Conservation (phyloP, 1,140 invertebrate genomes). For the Pogonognathellus flavescens region DNA sequence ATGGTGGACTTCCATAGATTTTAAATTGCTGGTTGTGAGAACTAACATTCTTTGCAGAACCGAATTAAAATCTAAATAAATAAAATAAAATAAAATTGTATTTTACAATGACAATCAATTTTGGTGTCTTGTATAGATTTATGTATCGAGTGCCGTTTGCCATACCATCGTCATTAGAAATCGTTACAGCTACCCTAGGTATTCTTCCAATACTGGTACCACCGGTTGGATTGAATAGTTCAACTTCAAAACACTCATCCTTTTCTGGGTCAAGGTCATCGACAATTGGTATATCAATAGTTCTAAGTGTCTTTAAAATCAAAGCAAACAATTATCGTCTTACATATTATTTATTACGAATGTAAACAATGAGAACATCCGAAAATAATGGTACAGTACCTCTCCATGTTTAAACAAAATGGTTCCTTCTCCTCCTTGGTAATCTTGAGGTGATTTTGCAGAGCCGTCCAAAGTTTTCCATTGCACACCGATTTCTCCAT, state of each 20-base stretch:
- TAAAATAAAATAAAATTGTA: constrained; percentile 46
- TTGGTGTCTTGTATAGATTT: constrained; percentile 23
- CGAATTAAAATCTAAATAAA: constrained; percentile 74
- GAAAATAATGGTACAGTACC: constrained; percentile 66
- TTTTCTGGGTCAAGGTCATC: constrained; percentile 78
- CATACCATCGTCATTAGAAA: constrained; percentile 78
- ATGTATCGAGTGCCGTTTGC: background rate
- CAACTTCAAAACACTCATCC: constrained; percentile 79
- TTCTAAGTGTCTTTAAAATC: constrained; percentile 68
- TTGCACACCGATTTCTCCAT: constrained; percentile 74
- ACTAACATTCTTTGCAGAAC: constrained; percentile 74
- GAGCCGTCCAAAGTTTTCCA: constrained; percentile 77
- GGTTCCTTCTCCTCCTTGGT: constrained; percentile 73
- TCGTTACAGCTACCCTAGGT: constrained; percentile 77
- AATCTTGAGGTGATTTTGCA: constrained; percentile 73
- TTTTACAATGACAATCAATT: too few species aligned
- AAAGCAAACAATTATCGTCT: constrained; percentile 18
- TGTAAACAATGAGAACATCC: background rate
- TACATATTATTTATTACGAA: too few species aligned
- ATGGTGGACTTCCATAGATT: constrained; percentile 73
- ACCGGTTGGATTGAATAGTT: constrained; percentile 73
- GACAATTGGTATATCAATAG: constrained; percentile 76
- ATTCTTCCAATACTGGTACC: constrained; percentile 75
- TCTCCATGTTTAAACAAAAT: constrained; percentile 76
- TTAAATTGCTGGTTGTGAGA: constrained; percentile 75